Evolutionary conservation across 2,113 vertebrate genomes (phyloP), one percentile per base, ranked within the genome.

Genomic region (Cochlearius cochlearius): DNA sequence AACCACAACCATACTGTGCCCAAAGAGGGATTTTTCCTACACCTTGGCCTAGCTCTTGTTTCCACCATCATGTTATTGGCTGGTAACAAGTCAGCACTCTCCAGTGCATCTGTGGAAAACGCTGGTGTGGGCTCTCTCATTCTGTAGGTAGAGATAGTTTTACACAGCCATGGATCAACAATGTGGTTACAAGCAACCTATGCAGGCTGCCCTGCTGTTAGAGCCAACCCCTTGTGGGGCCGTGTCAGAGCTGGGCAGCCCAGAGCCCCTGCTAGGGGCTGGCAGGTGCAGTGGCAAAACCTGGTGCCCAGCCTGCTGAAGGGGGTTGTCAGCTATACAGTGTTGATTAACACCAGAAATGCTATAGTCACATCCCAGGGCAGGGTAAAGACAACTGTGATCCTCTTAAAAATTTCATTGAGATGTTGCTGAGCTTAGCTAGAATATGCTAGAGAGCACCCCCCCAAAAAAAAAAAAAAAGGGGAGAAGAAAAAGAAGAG

Each of bases 211-310:
- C 29, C 49, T 69, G 49, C 9, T 71, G 10, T 29, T 79, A 36
- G 23, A 56, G 19, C 13, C 25, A 63, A 12, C 3, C 11, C 72
- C 29, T 12, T 7, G 13, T 1, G 14, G 15, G 11, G 5, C 18
- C 3, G 0, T 12, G 6, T 8, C 0, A 1, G 41, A 38, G 5
- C 34, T 1, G 0, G 12, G 58, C 38, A 74, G 56, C 8, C 19
- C 36, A 18, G 21, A 77, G 11, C 7, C 20, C 53, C 30, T 47
- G 2, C 25, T 15, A n/a, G 10, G 21, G 11, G 8, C 71, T 87
- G 19, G 26, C 16, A n/a, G 36, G 18, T 32, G 15, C 23, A 47
- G 18, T 56, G 27, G 22, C 22, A 36, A 91, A 87, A 76, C 26
- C 19, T 41, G 47, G 9, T 62, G 41, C 34, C 47, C 34, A 45